Conservation (phyloP, 2,113 vertebrate genomes). For the Thamnophis sirtalis region DNA sequence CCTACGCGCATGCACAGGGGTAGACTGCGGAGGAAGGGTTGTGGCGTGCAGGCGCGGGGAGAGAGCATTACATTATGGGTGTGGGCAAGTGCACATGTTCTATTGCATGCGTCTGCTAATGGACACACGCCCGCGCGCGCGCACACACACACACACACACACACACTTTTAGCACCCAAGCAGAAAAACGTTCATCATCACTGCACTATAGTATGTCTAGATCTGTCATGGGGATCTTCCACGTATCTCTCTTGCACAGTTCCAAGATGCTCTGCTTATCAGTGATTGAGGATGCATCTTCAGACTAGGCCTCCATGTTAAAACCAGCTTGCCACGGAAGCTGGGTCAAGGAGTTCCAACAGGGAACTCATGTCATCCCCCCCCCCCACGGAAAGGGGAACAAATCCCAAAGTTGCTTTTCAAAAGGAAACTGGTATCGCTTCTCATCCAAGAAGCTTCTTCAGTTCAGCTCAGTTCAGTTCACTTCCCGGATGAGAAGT, state of each 20-base stretch:
- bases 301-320: neutral
- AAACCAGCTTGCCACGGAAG: neutral
- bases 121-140: too few relatives aligned
- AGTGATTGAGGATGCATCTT: neutral
- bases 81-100: too few relatives aligned
- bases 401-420: neutral
- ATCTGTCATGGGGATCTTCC: neutral
- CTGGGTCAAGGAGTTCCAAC: neutral
- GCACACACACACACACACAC: too few relatives aligned
- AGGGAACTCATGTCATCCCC: neutral
- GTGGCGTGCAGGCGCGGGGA: too few relatives aligned
- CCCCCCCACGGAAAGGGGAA: neutral
- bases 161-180: too few relatives aligned
- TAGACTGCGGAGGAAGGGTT: too few relatives aligned
- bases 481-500: neutral
- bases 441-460: neutral
- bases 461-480: neutral
- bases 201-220: neutral
- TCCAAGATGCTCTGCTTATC: neutral
- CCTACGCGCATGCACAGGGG: too few relatives aligned
- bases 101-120: too few relatives aligned
- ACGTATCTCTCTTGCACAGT: neutral
- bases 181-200: too few relatives aligned
- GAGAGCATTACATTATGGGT: too few relatives aligned
- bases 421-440: neutral